Base-by-base conservation (phyloP, 1,140 invertebrate species). In the Cataglyphis hispanica region DNA sequence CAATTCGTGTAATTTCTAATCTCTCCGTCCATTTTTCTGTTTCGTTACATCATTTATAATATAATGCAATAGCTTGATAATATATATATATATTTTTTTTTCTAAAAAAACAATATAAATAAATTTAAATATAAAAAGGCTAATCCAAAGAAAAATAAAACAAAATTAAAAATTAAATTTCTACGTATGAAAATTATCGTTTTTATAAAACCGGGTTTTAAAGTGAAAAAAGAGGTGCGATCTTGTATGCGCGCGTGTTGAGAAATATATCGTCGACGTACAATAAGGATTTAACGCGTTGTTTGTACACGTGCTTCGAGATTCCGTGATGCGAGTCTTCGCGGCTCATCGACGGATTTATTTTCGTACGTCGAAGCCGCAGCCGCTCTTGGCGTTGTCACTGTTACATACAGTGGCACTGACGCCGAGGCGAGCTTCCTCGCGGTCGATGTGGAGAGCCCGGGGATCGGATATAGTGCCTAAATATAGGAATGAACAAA, bases 401-500 rank as follows among this genome's bases (percentile, higher is more conserved):
- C 77, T 80, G 85, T 86, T 76, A 83, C 66, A 1, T 76, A 83
- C 60, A 0, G 50, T 25, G 58, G 25, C 63, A 74, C 78, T 69
- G 87, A 86, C 89, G 90, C 87, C 89, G 70, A 61, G 69, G 67
- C 91, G 74, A 40, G 75, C 75, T 85, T 87, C 88, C 87, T 50
- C 70, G 75, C 31, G 70, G 60, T 64, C 77, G 67, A 25, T 70
- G 74, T 69, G 19, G 46, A 86, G 83, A 56, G 69, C 19, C 22
- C 75, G 61, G 34, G 19, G 74, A 88, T 83, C 56, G 64, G 84
- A 87, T 58, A 60, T 83, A 83, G 63, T 75, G 64, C 61, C 91
- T 89, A 91, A 93, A 92, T 90, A 93, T 93, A 93, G 87, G 86
- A 89, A 81, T 86, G 91, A 93, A 92, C 91, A 92, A 93, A 93